Percentiles rank a stretch among this genome's conserved stretches.
Evolutionary conservation across 2,888 invertebrate species (phyloP).

Genomic region (Tipula helvola): DNA sequence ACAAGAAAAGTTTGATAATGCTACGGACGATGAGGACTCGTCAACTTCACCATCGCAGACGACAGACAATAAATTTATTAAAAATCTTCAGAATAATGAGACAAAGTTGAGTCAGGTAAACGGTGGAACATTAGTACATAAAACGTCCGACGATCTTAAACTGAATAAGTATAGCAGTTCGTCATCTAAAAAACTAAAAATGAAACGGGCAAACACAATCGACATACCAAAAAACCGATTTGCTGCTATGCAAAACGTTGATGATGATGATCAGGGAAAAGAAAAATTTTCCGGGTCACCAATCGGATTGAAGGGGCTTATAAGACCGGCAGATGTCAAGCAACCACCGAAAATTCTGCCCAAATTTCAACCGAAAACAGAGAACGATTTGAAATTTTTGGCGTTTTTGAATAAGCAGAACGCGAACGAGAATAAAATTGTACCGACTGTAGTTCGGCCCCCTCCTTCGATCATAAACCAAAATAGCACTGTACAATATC

Average conservation of each 20-base stretch:
- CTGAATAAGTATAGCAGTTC: neutral
- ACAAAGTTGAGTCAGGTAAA: neutral
- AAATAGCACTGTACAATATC: neutral
- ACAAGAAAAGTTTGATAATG: constrained; percentile 8
- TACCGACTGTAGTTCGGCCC: neutral
- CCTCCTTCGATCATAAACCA: neutral
- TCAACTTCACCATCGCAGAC: constrained; percentile 21
- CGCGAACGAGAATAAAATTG: constrained; percentile 32
- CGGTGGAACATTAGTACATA: constrained; percentile 14
- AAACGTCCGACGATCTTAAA: constrained; percentile 19
- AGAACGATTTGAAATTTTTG: constrained; percentile 72
- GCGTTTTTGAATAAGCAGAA: constrained; percentile 69
- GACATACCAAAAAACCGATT: constrained; percentile 52
- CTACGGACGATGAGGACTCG: constrained; percentile 14
- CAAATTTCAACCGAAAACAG: constrained; percentile 66
- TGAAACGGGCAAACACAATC: constrained; percentile 82
- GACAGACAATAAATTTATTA: neutral
- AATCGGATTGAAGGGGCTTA: constrained; percentile 42
- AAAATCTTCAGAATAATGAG: neutral
- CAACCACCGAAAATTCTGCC: constrained; percentile 37
- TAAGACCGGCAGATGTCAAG: constrained; percentile 23
- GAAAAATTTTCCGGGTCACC: constrained; percentile 31
- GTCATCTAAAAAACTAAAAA: constrained; percentile 49
- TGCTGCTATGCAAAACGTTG: neutral
- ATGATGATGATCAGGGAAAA: constrained; percentile 29